phyloP scores from a whole-genome alignment of 1,140 invertebrate genomes.

The Gryon sp. region DNA sequence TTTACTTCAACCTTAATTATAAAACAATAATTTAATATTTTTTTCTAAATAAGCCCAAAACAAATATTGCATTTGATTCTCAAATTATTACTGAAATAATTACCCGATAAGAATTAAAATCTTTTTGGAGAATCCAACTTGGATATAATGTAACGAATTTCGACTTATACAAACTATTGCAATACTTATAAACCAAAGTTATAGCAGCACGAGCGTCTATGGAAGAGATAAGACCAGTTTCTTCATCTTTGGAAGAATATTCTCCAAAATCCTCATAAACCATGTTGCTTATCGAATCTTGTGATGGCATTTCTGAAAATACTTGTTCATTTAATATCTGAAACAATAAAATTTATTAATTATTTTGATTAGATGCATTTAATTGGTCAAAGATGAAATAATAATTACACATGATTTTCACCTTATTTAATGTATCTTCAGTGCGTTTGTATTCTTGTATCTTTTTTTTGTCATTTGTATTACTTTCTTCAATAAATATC shows the following conservation, averaged over 20 bases:
- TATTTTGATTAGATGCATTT: not conserved
- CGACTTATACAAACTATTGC: slow-evolving; percentile 8
- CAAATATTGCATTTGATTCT: not conserved
- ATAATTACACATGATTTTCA: not conserved
- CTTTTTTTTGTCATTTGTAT: not conserved
- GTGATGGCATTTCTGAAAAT: not conserved
- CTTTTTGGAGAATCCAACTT: slow-evolving; percentile 8
- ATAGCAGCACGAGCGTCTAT: slow-evolving; percentile 16
- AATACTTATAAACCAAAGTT: slow-evolving; percentile 19
- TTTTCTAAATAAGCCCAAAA: not conserved
- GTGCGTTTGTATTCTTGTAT: not conserved
- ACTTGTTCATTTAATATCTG: not conserved
- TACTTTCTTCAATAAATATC: not conserved
- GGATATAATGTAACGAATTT: slow-evolving; percentile 20
- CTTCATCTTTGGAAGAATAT: not conserved
- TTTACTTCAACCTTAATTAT: slow-evolving; percentile 19
- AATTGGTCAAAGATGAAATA: not conserved
- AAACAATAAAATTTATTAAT: not conserved
- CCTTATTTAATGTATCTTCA: not conserved
- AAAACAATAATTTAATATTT: not conserved
- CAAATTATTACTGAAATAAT: not conserved
- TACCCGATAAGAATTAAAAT: slow-evolving; percentile 4
- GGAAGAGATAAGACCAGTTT: slow-evolving; percentile 1
- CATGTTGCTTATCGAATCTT: not conserved
- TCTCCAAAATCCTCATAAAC: slow-evolving; percentile 9